Evolutionary conservation across 2,797 vertebrate genomes (phyloP).

Genomic region (Sternotherus odoratus): DNA sequence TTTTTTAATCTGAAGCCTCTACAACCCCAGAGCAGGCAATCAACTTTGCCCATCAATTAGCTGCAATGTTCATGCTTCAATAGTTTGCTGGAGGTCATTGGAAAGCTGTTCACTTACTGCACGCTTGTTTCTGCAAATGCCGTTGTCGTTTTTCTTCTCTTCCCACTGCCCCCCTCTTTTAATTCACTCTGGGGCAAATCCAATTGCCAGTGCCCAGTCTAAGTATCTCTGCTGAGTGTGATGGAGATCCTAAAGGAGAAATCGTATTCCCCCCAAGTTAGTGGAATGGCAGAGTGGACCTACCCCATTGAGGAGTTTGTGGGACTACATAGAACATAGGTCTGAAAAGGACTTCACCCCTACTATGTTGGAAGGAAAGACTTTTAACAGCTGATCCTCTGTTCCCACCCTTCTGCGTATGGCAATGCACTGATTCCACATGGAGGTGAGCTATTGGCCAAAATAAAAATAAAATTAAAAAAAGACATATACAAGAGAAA

Average conservation of each 20-base stretch:
- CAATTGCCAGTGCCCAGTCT: background rate
- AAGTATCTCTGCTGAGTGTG: background rate
- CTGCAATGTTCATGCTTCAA: slow-evolving; percentile 58
- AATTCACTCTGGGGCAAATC: background rate
- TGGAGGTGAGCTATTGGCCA: fast-evolving
- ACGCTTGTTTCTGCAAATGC: fast-evolving
- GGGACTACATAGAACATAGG: fast-evolving
- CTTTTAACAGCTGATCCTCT: slow-evolving; percentile 1
- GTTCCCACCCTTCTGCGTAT: background rate
- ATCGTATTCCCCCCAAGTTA: background rate
- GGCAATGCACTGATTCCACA: background rate
- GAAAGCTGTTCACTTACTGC: slow-evolving; percentile 55
- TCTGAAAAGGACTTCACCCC: background rate
- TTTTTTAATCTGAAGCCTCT: slow-evolving; percentile 34
- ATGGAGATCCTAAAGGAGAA: background rate
- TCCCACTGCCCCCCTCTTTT: background rate
- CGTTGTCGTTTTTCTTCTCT: background rate
- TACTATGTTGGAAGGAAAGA: background rate
- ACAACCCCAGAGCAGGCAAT: slow-evolving; percentile 17
- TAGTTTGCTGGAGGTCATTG: slow-evolving; percentile 42
- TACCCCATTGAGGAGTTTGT: background rate
- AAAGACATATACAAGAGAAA: fast-evolving
- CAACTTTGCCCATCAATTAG: slow-evolving; percentile 53
- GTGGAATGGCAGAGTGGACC: background rate
- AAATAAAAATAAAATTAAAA: too few species aligned